Evolutionary conservation across 1,140 invertebrate genomes (phyloP).

Genomic region (Drosophila carrolli): DNA sequence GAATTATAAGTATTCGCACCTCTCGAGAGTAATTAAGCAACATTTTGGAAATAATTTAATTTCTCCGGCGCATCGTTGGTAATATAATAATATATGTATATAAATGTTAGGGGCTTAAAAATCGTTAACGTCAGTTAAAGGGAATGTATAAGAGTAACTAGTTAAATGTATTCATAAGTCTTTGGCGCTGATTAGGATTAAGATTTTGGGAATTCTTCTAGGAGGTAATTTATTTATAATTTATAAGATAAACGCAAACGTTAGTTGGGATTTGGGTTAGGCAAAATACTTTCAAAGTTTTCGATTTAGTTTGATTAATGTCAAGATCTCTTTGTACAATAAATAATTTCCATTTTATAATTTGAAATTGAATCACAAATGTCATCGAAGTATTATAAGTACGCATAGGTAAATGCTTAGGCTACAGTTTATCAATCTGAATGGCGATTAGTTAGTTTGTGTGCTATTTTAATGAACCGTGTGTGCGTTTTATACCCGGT

Average conservation of each 20-base stretch:
- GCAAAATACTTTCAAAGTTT: slow-evolving; percentile 71
- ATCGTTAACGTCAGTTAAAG: slow-evolving; percentile 44
- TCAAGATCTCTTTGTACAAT: slow-evolving; percentile 46
- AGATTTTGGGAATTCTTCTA: slow-evolving; percentile 41
- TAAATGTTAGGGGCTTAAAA: slow-evolving; percentile 50
- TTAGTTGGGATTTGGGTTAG: slow-evolving; percentile 54
- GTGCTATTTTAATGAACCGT: slow-evolving; percentile 42
- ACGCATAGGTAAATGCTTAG: slow-evolving; percentile 63
- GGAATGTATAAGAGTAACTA: slow-evolving; percentile 41
- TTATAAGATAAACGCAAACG: slow-evolving; percentile 57
- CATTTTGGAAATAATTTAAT: slow-evolving; percentile 37
- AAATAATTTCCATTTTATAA: slow-evolving; percentile 62
- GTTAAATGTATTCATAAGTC: slow-evolving; percentile 66
- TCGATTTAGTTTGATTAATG: slow-evolving; percentile 50
- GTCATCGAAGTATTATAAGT: slow-evolving; percentile 65
- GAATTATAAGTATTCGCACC: slow-evolving; percentile 50
- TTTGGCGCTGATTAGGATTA: slow-evolving; percentile 76
- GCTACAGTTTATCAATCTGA: slow-evolving; percentile 52
- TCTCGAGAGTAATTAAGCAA: slow-evolving; percentile 48
- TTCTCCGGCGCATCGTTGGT: slow-evolving; percentile 34
- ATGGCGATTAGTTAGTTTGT: slow-evolving; percentile 39
- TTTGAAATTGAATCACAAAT: slow-evolving; percentile 80
- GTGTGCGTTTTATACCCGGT: slow-evolving; percentile 16
- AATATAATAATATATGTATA: slow-evolving; percentile 46
- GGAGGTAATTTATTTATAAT: slow-evolving; percentile 47